phyloP scores from a whole-genome alignment of 2,888 invertebrate species.

The Philhelius pedissequus region DNA sequence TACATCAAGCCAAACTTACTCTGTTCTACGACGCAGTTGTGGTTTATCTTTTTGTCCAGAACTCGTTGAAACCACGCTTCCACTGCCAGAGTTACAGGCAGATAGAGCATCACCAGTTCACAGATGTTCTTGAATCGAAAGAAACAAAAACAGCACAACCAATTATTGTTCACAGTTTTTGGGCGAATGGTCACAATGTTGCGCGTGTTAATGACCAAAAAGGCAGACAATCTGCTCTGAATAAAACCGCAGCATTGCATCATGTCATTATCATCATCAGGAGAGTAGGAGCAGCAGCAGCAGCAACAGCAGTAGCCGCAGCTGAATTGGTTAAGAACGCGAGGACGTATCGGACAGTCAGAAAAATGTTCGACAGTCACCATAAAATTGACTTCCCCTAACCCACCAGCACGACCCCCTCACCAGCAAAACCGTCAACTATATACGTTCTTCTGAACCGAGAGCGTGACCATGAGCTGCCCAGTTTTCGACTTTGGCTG shows the following conservation, averaged over 20 bases:
- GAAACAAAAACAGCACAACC: slow-evolving; percentile 9
- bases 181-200: slow-evolving; percentile 45
- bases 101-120: not conserved
- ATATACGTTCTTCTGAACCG: not conserved
- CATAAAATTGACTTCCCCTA: slow-evolving; percentile 23
- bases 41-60: slow-evolving; percentile 37
- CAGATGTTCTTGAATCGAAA: not conserved
- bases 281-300: not conserved
- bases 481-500: not conserved
- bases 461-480: slow-evolving; percentile 21
- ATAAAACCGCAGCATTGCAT: slow-evolving; percentile 60
- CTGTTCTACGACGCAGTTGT: slow-evolving; percentile 8
- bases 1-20: slow-evolving; percentile 4
- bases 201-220: slow-evolving; percentile 44
- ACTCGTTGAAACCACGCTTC: slow-evolving; percentile 4
- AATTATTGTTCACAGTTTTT: slow-evolving; percentile 41
- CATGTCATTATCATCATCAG: slow-evolving; percentile 42
- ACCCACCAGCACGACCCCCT: not conserved
- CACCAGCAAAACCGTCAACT: not conserved
- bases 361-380: slow-evolving; percentile 37
- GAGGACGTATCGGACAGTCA: slow-evolving; percentile 4
- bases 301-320: not conserved
- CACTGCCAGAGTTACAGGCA: not conserved
- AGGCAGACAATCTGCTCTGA: slow-evolving; percentile 58
- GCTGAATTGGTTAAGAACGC: not conserved